Conservation (phyloP, 2,113 vertebrate genomes). For the Atlantisia rogersi region DNA sequence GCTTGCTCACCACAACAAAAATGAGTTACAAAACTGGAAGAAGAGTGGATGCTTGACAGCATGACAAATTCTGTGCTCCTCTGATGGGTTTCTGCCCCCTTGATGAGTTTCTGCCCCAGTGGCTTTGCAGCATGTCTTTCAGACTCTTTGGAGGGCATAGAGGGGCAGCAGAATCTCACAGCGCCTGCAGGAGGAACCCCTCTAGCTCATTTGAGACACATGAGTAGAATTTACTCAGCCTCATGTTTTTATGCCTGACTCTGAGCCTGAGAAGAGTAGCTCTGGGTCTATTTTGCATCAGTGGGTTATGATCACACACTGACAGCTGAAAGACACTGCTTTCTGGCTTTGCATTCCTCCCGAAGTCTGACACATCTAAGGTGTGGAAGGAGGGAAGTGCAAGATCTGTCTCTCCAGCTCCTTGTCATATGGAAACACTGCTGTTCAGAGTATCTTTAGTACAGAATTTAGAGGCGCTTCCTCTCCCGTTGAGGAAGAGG, state of each 20-base stretch:
- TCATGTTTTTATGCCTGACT: neutral
- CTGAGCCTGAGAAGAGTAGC: neutral
- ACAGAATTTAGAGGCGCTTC: neutral
- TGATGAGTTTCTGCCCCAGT: neutral
- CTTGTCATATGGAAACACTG: neutral
- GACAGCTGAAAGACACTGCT: neutral
- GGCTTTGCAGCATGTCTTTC: neutral
- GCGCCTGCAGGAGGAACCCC: neutral
- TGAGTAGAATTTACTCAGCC: neutral
- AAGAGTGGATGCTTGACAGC: neutral
- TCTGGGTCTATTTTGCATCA: neutral
- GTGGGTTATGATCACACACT: neutral
- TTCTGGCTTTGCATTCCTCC: constrained; percentile 1
- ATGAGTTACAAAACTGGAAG: neutral
- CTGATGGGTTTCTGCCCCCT: neutral
- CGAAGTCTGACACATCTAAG: constrained; percentile 39
- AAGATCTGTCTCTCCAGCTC: constrained; percentile 1
- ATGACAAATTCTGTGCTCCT: neutral
- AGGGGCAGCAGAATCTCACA: neutral
- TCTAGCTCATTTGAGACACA: neutral
- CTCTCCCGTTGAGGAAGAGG: neutral
- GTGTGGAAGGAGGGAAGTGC: neutral
- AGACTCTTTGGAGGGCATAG: neutral
- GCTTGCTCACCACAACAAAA: neutral
- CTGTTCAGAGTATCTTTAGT: neutral